Conservation (phyloP, 2,113 vertebrate genomes). For the Carlito syrichta region DNA sequence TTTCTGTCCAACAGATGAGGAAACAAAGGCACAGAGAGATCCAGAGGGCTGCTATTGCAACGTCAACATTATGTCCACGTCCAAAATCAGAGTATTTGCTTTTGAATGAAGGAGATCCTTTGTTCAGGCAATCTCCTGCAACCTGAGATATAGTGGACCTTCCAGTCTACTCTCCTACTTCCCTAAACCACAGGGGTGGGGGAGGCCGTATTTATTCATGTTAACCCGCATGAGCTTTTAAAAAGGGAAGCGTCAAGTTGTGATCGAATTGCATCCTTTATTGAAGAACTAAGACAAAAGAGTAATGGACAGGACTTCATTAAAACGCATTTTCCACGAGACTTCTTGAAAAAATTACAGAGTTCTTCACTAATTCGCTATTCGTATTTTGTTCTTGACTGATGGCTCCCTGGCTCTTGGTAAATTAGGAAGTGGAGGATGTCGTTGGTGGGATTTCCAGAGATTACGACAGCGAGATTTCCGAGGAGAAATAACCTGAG, state of each 20-base stretch:
- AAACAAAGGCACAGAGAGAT: neutral
- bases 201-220: neutral
- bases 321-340: neutral
- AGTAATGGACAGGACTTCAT: neutral
- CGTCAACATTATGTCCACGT: neutral
- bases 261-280: slow-evolving; percentile 41
- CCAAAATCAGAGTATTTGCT: neutral
- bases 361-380: neutral
- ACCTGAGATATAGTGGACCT: neutral
- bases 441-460: fast-evolving
- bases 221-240: neutral
- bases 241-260: neutral
- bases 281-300: slow-evolving; percentile 19
- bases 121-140: neutral
- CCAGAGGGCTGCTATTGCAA: neutral
- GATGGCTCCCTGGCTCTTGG: neutral
- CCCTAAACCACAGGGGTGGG: too few relatives aligned
- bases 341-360: neutral
- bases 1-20: neutral
- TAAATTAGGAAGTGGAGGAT: fast-evolving
- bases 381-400: neutral
- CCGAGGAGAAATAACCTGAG: neutral
- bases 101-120: neutral
- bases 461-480: fast-evolving
- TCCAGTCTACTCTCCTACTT: neutral